These are phyloP conservation scores for Galerucella calmariensis DNA, from an alignment of 2,888 invertebrate species.

Conservation along the genomic window DNA sequence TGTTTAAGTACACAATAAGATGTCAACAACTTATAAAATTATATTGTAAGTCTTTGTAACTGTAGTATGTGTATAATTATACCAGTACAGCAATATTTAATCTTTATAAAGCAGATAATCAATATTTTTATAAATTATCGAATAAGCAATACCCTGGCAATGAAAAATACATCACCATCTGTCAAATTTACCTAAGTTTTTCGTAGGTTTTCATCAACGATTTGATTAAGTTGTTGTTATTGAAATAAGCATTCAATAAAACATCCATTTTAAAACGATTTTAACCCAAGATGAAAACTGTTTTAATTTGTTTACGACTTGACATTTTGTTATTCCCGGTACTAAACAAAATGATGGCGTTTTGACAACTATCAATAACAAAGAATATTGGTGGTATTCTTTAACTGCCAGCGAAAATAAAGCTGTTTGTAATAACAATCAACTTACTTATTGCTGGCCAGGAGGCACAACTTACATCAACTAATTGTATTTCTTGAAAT, in stretches of 20 bases:
- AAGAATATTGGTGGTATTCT: conserved; percentile 60
- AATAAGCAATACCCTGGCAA: conserved; percentile 32
- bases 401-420: conserved; percentile 8
- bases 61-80: background rate
- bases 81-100: background rate
- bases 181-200: conserved; percentile 38
- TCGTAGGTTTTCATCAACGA: background rate
- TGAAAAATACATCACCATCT: conserved; percentile 39
- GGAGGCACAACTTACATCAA: conserved; percentile 58
- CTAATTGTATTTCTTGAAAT: conserved; percentile 64
- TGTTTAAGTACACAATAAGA: conserved; percentile 14
- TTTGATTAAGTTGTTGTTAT: background rate
- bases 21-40: background rate
- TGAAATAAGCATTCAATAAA: background rate
- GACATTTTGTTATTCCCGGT: conserved; percentile 65
- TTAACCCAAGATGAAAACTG: conserved; percentile 44
- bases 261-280: conserved; percentile 2
- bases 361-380: conserved; percentile 66
- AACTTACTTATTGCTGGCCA: conserved; percentile 60
- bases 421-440: conserved; percentile 23
- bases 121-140: conserved; percentile 40
- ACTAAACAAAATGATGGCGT: conserved; percentile 66
- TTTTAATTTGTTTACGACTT: conserved; percentile 61
- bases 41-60: background rate
- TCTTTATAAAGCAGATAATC: conserved; percentile 19